These are phyloP conservation scores for Enchytraeus crypticus DNA, from an alignment of 2,888 invertebrate genomes.

Conservation along the genomic window DNA sequence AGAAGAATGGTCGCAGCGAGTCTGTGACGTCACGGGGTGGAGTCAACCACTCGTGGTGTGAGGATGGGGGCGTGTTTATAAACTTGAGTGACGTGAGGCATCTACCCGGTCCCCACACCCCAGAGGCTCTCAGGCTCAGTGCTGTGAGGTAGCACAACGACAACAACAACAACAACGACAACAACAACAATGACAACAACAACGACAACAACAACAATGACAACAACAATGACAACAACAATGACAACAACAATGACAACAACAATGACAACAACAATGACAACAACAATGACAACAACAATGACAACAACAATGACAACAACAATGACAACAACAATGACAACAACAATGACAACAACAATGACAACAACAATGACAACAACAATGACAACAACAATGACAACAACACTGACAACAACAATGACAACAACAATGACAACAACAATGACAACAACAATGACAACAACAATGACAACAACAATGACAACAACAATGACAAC, in stretches of 20 bases:
- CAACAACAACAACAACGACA: conserved; percentile 1
- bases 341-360: too few species aligned
- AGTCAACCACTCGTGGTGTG: too few species aligned
- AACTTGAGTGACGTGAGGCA: not conserved
- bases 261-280: not conserved
- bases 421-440: not conserved
- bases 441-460: not conserved
- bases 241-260: not conserved
- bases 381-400: not conserved
- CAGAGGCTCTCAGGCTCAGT: conserved; percentile 9
- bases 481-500: too few species aligned
- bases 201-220: not conserved
- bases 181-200: not conserved
- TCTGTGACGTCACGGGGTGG: too few species aligned
- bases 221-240: not conserved
- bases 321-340: too few species aligned
- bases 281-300: not conserved
- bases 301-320: too few species aligned
- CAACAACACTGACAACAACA: not conserved
- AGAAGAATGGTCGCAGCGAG: too few species aligned
- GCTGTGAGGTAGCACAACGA: conserved; percentile 2
- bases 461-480: too few species aligned
- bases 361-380: too few species aligned
- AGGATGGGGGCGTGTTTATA: too few species aligned
- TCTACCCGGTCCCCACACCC: conserved; percentile 8